phyloP scores from a whole-genome alignment of 2,113 vertebrate species.

The Tinamus guttatus region DNA sequence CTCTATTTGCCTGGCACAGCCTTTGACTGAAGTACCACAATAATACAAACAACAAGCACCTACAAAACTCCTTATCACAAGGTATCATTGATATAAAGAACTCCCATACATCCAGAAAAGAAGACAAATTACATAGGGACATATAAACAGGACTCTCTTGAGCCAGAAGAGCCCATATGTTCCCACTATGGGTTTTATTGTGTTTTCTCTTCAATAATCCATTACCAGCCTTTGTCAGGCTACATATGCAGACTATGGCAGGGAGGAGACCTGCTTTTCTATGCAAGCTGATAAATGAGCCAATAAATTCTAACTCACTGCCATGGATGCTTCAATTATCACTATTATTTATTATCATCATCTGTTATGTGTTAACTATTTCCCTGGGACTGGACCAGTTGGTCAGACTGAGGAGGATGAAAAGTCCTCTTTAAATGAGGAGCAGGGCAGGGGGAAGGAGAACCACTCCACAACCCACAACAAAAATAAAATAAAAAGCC shows the following conservation, averaged over 20 bases:
- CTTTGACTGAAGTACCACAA: neutral
- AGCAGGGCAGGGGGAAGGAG: neutral
- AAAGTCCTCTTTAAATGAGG: neutral
- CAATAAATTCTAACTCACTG: slow-evolving; percentile 20
- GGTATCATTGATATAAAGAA: neutral
- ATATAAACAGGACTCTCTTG: neutral
- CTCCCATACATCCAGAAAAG: neutral
- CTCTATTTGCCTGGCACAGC: neutral
- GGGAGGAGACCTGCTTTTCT: neutral
- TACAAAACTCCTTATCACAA: neutral
- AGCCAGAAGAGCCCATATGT: neutral
- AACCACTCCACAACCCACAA: neutral
- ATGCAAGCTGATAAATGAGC: neutral
- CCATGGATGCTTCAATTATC: slow-evolving; percentile 29
- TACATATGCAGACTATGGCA: neutral
- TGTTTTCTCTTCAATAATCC: neutral
- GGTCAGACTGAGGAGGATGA: neutral
- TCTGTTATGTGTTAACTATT: neutral
- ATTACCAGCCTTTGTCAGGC: neutral
- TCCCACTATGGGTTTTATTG: neutral
- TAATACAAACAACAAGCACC: neutral
- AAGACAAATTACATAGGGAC: neutral
- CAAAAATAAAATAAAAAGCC: too few relatives aligned
- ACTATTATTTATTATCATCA: slow-evolving; percentile 13
- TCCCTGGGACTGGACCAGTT: neutral